Percentiles rank a stretch among this genome's conserved stretches.
These are phyloP conservation scores for Caranx melampygus DNA, from an alignment of 2,113 vertebrate genomes.

Conservation along the genomic window DNA sequence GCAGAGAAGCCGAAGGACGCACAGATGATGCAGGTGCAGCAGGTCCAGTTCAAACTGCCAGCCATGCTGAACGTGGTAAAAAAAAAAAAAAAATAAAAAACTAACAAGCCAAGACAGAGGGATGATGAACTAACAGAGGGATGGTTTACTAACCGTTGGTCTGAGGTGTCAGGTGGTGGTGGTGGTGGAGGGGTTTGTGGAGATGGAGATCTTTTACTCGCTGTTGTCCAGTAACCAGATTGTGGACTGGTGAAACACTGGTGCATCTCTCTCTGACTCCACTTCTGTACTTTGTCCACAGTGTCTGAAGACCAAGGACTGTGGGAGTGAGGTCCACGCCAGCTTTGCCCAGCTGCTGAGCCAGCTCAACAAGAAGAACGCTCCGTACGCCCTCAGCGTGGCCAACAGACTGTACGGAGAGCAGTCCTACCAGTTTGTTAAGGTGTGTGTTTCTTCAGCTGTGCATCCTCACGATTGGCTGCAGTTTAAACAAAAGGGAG, in stretches of 20 bases:
- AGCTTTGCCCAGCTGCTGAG: conserved; percentile 82
- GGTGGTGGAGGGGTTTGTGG: neutral
- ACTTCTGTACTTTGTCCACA: conserved; percentile 44
- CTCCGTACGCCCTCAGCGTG: conserved; percentile 85
- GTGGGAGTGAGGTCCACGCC: conserved; percentile 79
- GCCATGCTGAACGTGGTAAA: conserved; percentile 54
- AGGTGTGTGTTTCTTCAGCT: conserved; percentile 76
- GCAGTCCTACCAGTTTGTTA: conserved; percentile 86
- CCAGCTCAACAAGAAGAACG: conserved; percentile 83
- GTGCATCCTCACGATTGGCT: neutral
- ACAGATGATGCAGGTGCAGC: conserved; percentile 45
- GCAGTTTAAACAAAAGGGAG: neutral
- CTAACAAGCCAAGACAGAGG: neutral
- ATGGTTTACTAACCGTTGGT: conserved; percentile 43
- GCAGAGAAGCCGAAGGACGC: conserved; percentile 20
- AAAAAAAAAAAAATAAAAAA: neutral
- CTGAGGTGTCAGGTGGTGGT: conserved; percentile 43
- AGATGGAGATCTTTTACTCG: neutral
- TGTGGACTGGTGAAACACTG: neutral
- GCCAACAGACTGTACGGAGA: conserved; percentile 93
- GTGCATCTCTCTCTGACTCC: neutral
- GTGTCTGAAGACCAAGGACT: conserved; percentile 63
- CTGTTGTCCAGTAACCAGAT: too few species aligned
- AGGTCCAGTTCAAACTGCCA: conserved; percentile 50
- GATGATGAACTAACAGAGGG: conserved; percentile 20